Conservation (phyloP, 2,113 vertebrate genomes). For the Pampusana beccarii region DNA sequence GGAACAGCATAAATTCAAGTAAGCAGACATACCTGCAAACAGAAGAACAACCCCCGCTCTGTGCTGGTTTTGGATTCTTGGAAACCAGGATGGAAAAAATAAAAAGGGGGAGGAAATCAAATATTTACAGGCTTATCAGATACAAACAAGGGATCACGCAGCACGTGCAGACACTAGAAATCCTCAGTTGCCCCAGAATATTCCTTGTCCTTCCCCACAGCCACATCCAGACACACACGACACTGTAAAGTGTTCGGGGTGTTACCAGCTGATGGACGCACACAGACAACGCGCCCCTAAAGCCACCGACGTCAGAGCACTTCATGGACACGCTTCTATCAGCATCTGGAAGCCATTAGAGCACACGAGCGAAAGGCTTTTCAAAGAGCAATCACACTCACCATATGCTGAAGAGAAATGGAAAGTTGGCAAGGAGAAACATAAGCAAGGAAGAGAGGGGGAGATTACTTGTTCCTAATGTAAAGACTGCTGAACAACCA, state of each 20-base stretch:
- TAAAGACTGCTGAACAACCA: slow-evolving; percentile 18
- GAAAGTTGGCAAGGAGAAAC: slow-evolving; percentile 18
- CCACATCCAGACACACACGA: not conserved
- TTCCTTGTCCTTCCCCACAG: not conserved
- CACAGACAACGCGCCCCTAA: too few species aligned
- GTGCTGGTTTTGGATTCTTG: not conserved
- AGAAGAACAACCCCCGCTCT: not conserved
- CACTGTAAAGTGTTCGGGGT: not conserved
- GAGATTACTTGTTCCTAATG: not conserved
- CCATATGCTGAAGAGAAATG: not conserved
- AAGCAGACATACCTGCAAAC: not conserved
- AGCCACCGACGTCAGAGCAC: not conserved
- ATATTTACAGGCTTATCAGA: slow-evolving; percentile 15
- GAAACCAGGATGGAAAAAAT: not conserved
- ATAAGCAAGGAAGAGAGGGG: not conserved
- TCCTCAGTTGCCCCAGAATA: not conserved
- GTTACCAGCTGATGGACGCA: not conserved
- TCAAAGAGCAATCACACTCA: not conserved
- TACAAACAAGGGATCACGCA: not conserved
- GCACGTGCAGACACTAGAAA: not conserved
- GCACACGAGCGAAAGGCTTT: not conserved
- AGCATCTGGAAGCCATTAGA: slow-evolving; percentile 27
- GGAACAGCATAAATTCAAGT: not conserved
- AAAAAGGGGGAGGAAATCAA: not conserved
- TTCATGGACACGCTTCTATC: not conserved